A percentile compares a stretch with the other conserved stretches of the same genome.
These are phyloP conservation scores for Leiothrix lutea DNA, from an alignment of 2,113 vertebrate genomes.

Conservation along the genomic window DNA sequence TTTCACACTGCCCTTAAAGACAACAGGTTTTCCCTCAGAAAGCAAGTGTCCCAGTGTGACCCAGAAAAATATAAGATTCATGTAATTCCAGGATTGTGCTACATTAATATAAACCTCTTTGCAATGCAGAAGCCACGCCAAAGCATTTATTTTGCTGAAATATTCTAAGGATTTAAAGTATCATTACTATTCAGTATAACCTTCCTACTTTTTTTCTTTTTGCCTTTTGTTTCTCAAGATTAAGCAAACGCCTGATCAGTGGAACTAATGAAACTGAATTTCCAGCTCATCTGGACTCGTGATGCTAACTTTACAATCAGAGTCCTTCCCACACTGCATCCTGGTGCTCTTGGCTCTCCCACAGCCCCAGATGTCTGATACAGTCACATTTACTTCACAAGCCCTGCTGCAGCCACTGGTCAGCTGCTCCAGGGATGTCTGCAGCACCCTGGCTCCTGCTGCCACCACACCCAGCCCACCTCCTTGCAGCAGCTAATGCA, in stretches of 20 bases:
- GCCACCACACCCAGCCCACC: neutral
- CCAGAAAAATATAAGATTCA: neutral
- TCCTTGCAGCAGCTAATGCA: neutral
- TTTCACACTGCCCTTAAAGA: neutral
- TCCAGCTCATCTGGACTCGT: neutral
- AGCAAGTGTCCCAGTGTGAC: neutral
- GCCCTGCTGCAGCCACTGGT: neutral
- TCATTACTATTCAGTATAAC: neutral
- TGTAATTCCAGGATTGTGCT: neutral
- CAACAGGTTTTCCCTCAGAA: neutral
- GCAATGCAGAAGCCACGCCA: neutral
- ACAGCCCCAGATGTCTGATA: rapidly evolving
- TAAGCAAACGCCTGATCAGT: neutral
- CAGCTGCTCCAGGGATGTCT: neutral
- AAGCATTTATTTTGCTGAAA: neutral
- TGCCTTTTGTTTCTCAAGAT: neutral
- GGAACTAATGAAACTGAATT: neutral
- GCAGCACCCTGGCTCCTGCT: neutral
- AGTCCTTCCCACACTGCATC: neutral
- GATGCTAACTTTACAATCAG: rapidly evolving
- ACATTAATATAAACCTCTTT: slow-evolving; percentile 3
- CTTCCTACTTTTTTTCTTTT: neutral
- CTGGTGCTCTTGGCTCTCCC: neutral
- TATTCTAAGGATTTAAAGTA: neutral
- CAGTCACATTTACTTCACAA: neutral